phyloP scores from a whole-genome alignment of 2,113 vertebrate genomes.

The Caranx ignobilis region DNA sequence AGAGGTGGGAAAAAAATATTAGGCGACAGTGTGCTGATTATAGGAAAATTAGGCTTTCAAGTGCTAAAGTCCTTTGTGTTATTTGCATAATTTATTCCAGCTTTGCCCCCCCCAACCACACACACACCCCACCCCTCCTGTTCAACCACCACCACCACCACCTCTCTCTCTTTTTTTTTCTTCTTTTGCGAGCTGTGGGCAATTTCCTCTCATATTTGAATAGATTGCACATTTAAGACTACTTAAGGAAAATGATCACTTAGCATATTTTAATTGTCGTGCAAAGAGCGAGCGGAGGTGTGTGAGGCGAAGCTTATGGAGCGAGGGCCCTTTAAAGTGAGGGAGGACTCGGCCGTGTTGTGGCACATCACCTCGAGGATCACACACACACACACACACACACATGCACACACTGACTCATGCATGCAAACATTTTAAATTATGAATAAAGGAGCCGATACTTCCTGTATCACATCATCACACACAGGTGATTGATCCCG shows the following conservation, averaged over 20 bases:
- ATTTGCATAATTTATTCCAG: conserved; percentile 99
- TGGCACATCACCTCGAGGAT: conserved; percentile 46
- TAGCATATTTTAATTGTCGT: conserved; percentile 99
- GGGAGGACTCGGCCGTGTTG: conserved; percentile 26
- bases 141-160: conserved; percentile 45
- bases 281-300: conserved; percentile 93
- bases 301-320: conserved; percentile 83
- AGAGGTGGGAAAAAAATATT: conserved; percentile 97
- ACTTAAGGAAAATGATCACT: conserved; percentile 99
- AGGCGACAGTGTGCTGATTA: conserved; percentile 99
- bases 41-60: conserved; percentile 99
- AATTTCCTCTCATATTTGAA: conserved; percentile 99
- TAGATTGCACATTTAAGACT: conserved; percentile 99
- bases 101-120: conserved; percentile 78
- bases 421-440: conserved; percentile 16
- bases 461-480: conserved; percentile 8
- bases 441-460: not conserved
- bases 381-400: not conserved
- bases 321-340: conserved; percentile 44
- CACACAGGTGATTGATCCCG: not conserved
- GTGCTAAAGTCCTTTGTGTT: conserved; percentile 97
- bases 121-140: not conserved
- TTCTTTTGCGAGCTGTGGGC: conserved; percentile 92
- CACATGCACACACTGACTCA: not conserved
- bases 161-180: conserved; percentile 50